phyloP scores from a whole-genome alignment of 2,888 invertebrate species.

The Eulithis prunata region DNA sequence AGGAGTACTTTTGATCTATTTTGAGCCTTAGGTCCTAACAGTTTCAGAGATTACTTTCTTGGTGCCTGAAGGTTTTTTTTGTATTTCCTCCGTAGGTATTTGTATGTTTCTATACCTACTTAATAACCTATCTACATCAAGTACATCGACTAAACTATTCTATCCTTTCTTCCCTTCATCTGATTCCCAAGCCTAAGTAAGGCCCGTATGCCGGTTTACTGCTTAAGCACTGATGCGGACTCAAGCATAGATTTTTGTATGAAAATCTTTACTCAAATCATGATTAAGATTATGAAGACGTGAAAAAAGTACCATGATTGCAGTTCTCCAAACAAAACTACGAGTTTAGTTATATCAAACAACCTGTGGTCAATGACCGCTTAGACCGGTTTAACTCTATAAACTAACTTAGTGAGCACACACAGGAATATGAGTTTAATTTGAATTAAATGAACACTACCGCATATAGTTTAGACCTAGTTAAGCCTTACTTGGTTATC shows the following conservation, averaged over 20 bases:
- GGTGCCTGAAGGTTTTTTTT: too few species aligned
- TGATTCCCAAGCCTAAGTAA: too few species aligned
- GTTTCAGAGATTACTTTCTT: background rate
- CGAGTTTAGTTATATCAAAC: background rate
- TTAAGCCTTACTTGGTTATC: background rate
- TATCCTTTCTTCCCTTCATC: too few species aligned
- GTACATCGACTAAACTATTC: too few species aligned
- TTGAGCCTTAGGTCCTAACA: background rate
- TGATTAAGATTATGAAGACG: too few species aligned
- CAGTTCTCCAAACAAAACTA: background rate
- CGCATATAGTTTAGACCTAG: background rate
- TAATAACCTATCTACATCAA: too few species aligned
- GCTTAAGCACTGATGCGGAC: too few species aligned
- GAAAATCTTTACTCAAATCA: too few species aligned
- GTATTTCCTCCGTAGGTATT: too few species aligned
- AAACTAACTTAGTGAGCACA: conserved; percentile 19
- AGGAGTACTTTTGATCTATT: background rate
- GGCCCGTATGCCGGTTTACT: too few species aligned
- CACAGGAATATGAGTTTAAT: conserved; percentile 17
- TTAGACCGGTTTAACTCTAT: conserved; percentile 15
- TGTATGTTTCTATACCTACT: background rate
- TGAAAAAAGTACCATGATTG: too few species aligned
- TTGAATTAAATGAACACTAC: conserved; percentile 13
- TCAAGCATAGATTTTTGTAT: too few species aligned
- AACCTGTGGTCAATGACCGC: conserved; percentile 5